These are phyloP conservation scores for Dyspetes luteomarginatus DNA, from an alignment of 2,888 invertebrate species.

Conservation along the genomic window DNA sequence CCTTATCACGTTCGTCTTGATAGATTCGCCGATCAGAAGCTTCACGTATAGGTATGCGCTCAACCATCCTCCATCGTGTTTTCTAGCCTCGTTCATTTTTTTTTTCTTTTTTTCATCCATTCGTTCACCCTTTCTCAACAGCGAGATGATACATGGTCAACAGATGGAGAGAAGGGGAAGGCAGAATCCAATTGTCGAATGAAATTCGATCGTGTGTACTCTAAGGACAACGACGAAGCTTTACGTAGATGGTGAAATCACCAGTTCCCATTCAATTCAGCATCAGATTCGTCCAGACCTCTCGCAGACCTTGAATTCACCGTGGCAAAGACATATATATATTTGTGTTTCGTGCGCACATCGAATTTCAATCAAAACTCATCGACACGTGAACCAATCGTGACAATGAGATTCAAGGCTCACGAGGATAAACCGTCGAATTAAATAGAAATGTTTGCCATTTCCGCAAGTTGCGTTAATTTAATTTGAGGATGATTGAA, in stretches of 20 bases:
- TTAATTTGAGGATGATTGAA: neutral
- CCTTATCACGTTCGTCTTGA: constrained; percentile 57
- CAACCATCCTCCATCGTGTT: constrained; percentile 17
- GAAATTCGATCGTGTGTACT: constrained; percentile 72
- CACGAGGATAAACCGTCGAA: neutral
- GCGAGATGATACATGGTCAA: constrained; percentile 3
- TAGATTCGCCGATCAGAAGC: constrained; percentile 45
- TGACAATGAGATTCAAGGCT: neutral
- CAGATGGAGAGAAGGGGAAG: neutral
- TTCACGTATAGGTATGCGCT: constrained; percentile 6
- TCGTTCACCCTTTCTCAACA: constrained; percentile 53
- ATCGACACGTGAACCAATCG: neutral
- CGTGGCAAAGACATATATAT: neutral
- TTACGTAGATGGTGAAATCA: constrained; percentile 66
- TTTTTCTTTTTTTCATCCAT: constrained; percentile 33
- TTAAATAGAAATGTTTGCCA: neutral
- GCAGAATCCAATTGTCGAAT: constrained; percentile 66
- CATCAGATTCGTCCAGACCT: constrained; percentile 12
- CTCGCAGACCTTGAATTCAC: constrained; percentile 14
- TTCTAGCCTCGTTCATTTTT: constrained; percentile 8
- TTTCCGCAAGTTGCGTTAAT: neutral
- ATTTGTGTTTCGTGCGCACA: constrained; percentile 19
- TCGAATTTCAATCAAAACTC: constrained; percentile 23
- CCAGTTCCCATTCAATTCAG: constrained; percentile 30
- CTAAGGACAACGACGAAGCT: constrained; percentile 63